A percentile compares a stretch with the other conserved stretches of the same genome.
Evolutionary conservation across 2,888 invertebrate species (phyloP).

Genomic region (Drosophila nr. medialis): DNA sequence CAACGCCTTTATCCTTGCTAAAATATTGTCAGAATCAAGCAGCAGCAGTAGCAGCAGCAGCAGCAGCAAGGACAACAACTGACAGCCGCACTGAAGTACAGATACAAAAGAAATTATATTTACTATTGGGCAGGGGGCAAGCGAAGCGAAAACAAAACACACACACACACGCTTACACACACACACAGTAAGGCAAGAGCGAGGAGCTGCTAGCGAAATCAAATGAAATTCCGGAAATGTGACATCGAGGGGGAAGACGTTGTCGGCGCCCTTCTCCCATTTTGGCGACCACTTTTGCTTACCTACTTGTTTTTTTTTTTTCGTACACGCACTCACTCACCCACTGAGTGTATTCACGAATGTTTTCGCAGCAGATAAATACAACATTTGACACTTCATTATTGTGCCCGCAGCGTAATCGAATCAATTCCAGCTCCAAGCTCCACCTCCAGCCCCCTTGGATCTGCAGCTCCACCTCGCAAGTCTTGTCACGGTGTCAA

Average conservation of each 20-base stretch:
- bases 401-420: constrained; percentile 79
- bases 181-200: constrained; percentile 43
- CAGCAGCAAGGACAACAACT: constrained; percentile 41
- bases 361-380: constrained; percentile 79
- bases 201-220: constrained; percentile 51
- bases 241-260: constrained; percentile 43
- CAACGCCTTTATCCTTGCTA: constrained; percentile 73
- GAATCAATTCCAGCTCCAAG: constrained; percentile 77
- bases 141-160: constrained; percentile 63
- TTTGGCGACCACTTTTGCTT: constrained; percentile 57
- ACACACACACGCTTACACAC: constrained; percentile 14
- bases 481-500: constrained; percentile 65
- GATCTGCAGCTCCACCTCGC: constrained; percentile 13
- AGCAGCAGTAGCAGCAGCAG: constrained; percentile 13
- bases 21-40: constrained; percentile 75
- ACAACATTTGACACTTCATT: constrained; percentile 83
- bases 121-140: constrained; percentile 33
- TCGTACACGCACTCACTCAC: constrained; percentile 25
- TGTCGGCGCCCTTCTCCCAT: constrained; percentile 34
- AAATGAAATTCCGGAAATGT: constrained; percentile 77
- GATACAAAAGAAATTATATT: constrained; percentile 77
- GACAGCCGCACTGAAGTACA: constrained; percentile 44
- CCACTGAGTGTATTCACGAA: constrained; percentile 42
- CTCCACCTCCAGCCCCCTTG: not conserved
- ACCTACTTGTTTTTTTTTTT: constrained; percentile 40